These are phyloP conservation scores for Spodoptera exigua DNA, from an alignment of 2,888 invertebrate species.

Conservation along the genomic window DNA sequence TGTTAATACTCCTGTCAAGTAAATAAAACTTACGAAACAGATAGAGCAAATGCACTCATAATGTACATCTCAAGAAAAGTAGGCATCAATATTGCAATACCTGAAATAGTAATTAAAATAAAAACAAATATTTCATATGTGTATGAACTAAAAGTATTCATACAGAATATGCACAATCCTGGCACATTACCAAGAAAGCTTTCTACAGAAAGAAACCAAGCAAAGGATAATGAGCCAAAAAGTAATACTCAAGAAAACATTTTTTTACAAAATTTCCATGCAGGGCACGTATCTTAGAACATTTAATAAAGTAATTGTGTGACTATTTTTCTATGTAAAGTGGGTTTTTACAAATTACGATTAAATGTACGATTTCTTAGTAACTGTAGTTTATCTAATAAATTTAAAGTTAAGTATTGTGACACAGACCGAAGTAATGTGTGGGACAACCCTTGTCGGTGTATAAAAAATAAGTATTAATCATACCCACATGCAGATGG, in stretches of 20 bases:
- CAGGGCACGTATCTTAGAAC: slow-evolving; percentile 47
- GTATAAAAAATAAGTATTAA: slow-evolving; percentile 11
- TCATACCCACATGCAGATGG: background rate
- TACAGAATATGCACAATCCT: slow-evolving; percentile 59
- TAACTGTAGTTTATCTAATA: background rate
- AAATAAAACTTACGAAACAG: too few species aligned
- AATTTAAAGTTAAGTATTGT: background rate
- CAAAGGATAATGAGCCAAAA: slow-evolving; percentile 73
- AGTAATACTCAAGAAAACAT: slow-evolving; percentile 63
- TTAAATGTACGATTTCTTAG: slow-evolving; percentile 8
- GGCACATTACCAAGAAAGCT: slow-evolving; percentile 77
- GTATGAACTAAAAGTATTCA: slow-evolving; percentile 58
- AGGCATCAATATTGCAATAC: too few species aligned
- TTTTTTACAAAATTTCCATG: slow-evolving; percentile 40
- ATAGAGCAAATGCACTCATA: too few species aligned
- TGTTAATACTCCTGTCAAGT: too few species aligned
- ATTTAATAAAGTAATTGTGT: slow-evolving; percentile 50
- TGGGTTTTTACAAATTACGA: slow-evolving; percentile 12
- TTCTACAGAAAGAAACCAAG: slow-evolving; percentile 70
- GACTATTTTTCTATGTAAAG: slow-evolving; percentile 36
- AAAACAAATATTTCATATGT: slow-evolving; percentile 23
- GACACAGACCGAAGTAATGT: slow-evolving; percentile 6
- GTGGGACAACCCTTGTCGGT: slow-evolving; percentile 13
- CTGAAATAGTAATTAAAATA: slow-evolving; percentile 2
- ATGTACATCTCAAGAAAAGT: too few species aligned